Evolutionary conservation across 2,113 vertebrate genomes (phyloP), one percentile per base, ranked within the genome.

Genomic region (Oxygymnocypris stewartii): DNA sequence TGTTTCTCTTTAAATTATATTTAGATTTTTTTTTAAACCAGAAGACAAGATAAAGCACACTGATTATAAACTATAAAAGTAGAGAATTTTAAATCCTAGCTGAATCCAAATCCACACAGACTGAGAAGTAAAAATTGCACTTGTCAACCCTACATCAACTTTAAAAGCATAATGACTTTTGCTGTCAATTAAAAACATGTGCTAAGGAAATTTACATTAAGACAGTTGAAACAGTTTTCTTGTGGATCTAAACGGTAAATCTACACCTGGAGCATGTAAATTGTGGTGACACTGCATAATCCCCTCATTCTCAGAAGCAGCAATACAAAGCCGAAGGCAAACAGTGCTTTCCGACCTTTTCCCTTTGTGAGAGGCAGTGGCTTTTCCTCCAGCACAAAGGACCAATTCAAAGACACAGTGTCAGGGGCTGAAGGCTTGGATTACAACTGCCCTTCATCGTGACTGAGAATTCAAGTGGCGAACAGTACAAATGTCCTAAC

Each of bases 321-420:
- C 80, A 42, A 67, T 84, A 85, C 87, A 85, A 89, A 90, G 85
- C 87, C 77, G 16, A 81, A 12, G 28, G 85, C 87, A 89, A 90
- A 90, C 90, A 89, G 59, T 28, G 59, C 78, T 85, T 88, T 89
- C 87, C 85, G 79, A 85, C 86, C 67, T 79, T 69, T 61, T 82
- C 57, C 74, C 67, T 88, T 87, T 84, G 84, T 76, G 77, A 69
- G 65, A 82, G 86, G 49, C 71, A 77, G 85, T 75, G 40, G 51
- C 83, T 87, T 85, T 90, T 86, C 87, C 71, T 86, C 42, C 28
- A 18, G 85, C 80, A 92, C 90, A 92, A 92, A 89, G 90, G 49
- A 82, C 54, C 75, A n/a, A 92, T 92, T 92, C 90, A 92, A 78
- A n/a, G 25, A 79, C 31, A 25, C 57, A 75, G 87, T 86, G 85